Evolutionary conservation across 2,797 vertebrate species (phyloP).

Genomic region (Euphonia xanthogaster): DNA sequence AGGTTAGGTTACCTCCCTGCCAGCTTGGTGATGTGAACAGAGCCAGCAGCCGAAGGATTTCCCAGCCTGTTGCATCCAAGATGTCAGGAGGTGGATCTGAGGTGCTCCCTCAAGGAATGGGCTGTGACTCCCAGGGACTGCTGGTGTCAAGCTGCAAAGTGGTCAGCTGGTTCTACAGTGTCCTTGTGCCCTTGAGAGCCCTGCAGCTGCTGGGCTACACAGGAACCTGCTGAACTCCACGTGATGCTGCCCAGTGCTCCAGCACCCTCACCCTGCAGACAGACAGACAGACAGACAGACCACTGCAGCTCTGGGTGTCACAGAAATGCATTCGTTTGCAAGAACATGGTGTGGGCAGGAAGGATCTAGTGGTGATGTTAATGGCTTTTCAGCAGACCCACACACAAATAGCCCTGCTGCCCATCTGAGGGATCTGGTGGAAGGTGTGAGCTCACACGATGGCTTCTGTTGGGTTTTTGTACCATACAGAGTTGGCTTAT

Average conservation of each 20-base stretch:
- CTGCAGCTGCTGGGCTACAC: background rate
- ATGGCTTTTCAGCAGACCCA: background rate
- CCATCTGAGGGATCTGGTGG: background rate
- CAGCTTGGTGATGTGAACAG: fast-evolving
- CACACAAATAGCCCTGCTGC: background rate
- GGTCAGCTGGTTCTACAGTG: background rate
- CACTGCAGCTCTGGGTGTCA: background rate
- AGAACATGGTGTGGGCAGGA: background rate
- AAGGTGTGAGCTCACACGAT: background rate
- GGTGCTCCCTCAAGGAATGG: background rate
- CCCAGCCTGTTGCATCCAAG: background rate
- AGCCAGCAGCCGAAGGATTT: background rate
- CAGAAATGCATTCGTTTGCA: background rate
- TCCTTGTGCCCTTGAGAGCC: background rate
- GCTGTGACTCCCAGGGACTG: background rate
- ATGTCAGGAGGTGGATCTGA: background rate
- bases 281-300: fast-evolving
- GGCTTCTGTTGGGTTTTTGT: background rate
- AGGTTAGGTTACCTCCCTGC: background rate
- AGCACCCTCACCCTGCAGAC: background rate
- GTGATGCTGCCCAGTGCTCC: background rate
- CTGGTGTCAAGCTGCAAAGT: background rate
- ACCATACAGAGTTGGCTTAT: background rate
- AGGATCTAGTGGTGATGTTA: background rate
- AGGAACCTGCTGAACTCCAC: background rate